Percentiles rank a stretch among this genome's conserved stretches.
Evolutionary conservation across 2,797 vertebrate species (phyloP).

Genomic region (Periparus ater): DNA sequence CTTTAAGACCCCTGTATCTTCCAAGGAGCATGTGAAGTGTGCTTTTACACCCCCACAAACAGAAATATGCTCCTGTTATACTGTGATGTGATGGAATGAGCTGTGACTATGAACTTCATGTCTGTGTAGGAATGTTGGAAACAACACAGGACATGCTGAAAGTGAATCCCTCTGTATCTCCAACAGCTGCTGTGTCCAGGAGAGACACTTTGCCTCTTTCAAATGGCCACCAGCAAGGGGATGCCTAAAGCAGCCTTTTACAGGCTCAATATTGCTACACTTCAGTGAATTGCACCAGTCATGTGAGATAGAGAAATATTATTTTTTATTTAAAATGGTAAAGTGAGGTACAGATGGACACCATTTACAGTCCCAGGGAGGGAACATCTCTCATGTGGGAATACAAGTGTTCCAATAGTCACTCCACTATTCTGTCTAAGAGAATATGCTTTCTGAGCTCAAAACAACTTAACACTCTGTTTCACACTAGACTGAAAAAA

Average conservation of each 20-base stretch:
- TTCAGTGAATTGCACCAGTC: neutral
- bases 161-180: neutral
- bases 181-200: neutral
- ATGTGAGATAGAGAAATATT: neutral
- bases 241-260: neutral
- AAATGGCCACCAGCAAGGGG: neutral
- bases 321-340: neutral
- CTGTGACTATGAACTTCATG: neutral
- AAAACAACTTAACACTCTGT: neutral
- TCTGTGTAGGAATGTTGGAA: neutral
- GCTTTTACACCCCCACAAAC: neutral
- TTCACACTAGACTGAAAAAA: neutral
- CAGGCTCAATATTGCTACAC: neutral
- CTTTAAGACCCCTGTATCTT: neutral
- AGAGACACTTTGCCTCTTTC: neutral
- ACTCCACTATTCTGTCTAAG: neutral
- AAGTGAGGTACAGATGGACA: neutral
- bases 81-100: neutral
- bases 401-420: neutral
- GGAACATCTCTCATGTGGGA: neutral
- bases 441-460: neutral
- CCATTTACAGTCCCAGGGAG: neutral
- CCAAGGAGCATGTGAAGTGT: neutral
- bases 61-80: neutral
- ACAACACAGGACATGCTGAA: neutral